Evolutionary conservation across 2,113 vertebrate species (phyloP), one percentile per base, ranked within the genome.

Genomic region (Perca schrenkii): DNA sequence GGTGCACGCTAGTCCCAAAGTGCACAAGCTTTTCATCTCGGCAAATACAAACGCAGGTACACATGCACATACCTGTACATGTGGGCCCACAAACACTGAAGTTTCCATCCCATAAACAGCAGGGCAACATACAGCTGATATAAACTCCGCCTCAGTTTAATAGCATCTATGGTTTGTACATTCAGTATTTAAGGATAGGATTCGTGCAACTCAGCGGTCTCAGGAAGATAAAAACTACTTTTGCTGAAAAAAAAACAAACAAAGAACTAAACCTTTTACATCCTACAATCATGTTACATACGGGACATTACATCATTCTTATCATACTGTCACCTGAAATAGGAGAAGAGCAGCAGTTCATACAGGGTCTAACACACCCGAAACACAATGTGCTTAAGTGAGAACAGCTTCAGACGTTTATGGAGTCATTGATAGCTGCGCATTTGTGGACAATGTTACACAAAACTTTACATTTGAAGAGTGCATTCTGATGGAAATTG

Each of bases 101-200:
- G 66, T 62, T 47, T 77, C 31, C 69, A 49, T 70, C 50, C 50
- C 1, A 6, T 2, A 28, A 74, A 62, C 58, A 65, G 63, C 22
- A 25, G 40, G 11, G 28, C 62, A 78, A 78, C 43, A 54, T 16
- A 63, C 61, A 75, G 22, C 69, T 69, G 69, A 54, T 61, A 57
- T 13, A 21, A 87, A 69, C 52, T 62, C 61, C 53, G 62, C 25
- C 3, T 75, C 54, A 56, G 72, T 65, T 83, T 79, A 88, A 86
- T 22, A 86, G 86, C 87, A 89, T 86, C 73, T 70, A 69, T 36
- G 50, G 86, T 90, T 83, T 85, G 56, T 91, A 94, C 93, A 94
- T 94, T 94, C 94, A 91, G 43, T 28, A 78, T 62, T 80, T 47
- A 77, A 82, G 40, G 68, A 64, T 53, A 84, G 4, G 11, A 79